Evolutionary conservation across 2,797 vertebrate genomes (phyloP), one percentile per base, ranked within the genome.

Genomic region (Sebastes elongatus): DNA sequence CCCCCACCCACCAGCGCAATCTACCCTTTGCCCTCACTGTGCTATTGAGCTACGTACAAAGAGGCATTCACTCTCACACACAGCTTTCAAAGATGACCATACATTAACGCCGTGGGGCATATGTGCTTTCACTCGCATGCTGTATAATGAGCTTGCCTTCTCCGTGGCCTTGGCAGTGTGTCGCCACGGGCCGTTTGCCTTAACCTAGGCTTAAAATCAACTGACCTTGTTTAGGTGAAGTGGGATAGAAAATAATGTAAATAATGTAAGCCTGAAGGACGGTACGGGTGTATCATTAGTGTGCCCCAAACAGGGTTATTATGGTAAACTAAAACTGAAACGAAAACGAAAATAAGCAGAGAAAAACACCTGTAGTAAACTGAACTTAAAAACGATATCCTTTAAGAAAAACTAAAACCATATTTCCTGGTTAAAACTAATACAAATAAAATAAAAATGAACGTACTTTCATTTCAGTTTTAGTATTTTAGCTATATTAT

Each of bases 31-130:
- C 56, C 74, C 81, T 83, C 46, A 1, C 80, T 73, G 63, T 72
- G 52, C 83, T 76, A 78, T 80, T 81, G 74, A 88, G 82, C 80
- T 10, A 4, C 82, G 64, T 18, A 90, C 89, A 91, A 88, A 90
- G 83, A 81, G 60, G 82, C 88, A 86, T 83, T 90, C 82, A 83
- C 66, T 82, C 71, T 59, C 56, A 69, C 72, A 78, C 82, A 80
- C 76, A 75, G 82, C 86, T 67, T 82, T 83, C 76, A 88, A 65
- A 86, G 74, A 89, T 57, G 81, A 85, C 78, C 73, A 81, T 82
- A 89, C 82, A 79, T 81, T 59, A 82, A 62, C 6, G 75, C 87
- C 64, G 81, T 3, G 5, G 80, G 82, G 81, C 76, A 66, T 42
- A 72, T 64, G 35, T 38, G 70, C 82, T 60, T 82, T 82, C 82